Evolutionary conservation across 2,888 invertebrate species (phyloP).

Genomic region (Drosophila mimica): DNA sequence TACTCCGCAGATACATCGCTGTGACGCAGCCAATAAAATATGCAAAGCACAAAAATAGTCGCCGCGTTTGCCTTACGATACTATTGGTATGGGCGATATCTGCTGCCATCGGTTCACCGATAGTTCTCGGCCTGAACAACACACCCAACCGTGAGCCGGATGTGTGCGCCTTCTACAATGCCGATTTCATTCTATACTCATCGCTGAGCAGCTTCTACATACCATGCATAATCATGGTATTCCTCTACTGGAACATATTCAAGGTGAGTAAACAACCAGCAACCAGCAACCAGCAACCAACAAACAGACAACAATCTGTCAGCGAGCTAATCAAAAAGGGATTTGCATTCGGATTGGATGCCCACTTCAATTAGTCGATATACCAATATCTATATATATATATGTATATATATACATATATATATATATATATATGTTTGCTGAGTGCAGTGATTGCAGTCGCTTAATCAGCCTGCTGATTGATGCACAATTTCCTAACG

Average conservation of each 20-base stretch:
- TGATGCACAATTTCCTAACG: conserved; percentile 54
- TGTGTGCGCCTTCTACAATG: conserved; percentile 98
- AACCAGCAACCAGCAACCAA: neutral
- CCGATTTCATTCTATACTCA: conserved; percentile 98
- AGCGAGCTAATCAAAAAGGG: conserved; percentile 59
- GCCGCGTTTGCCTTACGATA: conserved; percentile 97
- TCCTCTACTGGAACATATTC: conserved; percentile 98
- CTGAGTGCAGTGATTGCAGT: conserved; percentile 15
- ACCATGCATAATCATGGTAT: conserved; percentile 99
- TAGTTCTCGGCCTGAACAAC: conserved; percentile 97
- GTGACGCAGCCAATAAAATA: conserved; percentile 99
- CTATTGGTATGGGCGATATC: conserved; percentile 98
- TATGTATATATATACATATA: neutral
- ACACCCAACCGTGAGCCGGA: conserved; percentile 93
- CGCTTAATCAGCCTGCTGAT: conserved; percentile 43
- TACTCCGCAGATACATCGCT: conserved; percentile 95
- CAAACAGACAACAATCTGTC: neutral
- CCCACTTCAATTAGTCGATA: conserved; percentile 8
- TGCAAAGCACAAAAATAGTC: conserved; percentile 98
- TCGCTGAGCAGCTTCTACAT: conserved; percentile 99
- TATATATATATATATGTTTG: neutral
- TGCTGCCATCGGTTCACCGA: conserved; percentile 97
- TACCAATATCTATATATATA: neutral
- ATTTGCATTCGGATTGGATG: conserved; percentile 45
- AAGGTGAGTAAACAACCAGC: conserved; percentile 87